A percentile compares a stretch with the other conserved stretches of the same genome.
Evolutionary conservation across 1,140 invertebrate genomes (phyloP).

Genomic region (Bombus picipes): DNA sequence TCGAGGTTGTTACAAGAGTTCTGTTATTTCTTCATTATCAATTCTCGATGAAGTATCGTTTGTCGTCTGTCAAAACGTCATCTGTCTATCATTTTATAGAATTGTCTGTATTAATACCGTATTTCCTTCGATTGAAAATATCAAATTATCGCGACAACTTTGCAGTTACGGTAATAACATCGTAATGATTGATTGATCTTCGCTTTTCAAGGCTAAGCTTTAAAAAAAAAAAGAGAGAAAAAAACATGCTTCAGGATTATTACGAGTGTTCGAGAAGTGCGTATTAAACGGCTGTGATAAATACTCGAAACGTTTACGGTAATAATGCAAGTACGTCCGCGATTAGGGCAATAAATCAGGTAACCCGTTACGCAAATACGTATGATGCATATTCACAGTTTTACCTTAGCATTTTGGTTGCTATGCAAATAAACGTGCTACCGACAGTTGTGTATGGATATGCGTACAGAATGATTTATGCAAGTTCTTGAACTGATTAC

Average conservation of each 20-base stretch:
- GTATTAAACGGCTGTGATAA: background rate
- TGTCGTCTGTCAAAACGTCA: too few species aligned
- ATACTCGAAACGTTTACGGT: conserved; percentile 1
- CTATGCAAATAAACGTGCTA: conserved; percentile 66
- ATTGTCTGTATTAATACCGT: too few species aligned
- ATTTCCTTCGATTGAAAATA: too few species aligned
- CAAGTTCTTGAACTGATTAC: conserved; percentile 16
- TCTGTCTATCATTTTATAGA: too few species aligned
- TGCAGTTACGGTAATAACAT: too few species aligned
- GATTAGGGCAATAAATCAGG: conserved; percentile 63
- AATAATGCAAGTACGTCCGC: conserved; percentile 37
- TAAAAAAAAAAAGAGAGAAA: background rate
- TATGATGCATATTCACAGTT: conserved; percentile 68
- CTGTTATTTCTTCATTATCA: too few species aligned
- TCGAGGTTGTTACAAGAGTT: too few species aligned
- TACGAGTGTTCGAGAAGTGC: too few species aligned
- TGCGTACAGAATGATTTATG: conserved; percentile 22
- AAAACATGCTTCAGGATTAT: background rate
- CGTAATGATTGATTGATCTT: too few species aligned
- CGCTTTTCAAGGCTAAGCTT: too few species aligned
- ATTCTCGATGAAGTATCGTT: too few species aligned
- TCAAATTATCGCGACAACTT: too few species aligned
- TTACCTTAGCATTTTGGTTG: conserved; percentile 64
- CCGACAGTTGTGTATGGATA: conserved; percentile 4
- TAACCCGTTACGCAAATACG: conserved; percentile 54